Evolutionary conservation across 2,113 vertebrate species (phyloP).

Genomic region (Hypomesus transpacificus): DNA sequence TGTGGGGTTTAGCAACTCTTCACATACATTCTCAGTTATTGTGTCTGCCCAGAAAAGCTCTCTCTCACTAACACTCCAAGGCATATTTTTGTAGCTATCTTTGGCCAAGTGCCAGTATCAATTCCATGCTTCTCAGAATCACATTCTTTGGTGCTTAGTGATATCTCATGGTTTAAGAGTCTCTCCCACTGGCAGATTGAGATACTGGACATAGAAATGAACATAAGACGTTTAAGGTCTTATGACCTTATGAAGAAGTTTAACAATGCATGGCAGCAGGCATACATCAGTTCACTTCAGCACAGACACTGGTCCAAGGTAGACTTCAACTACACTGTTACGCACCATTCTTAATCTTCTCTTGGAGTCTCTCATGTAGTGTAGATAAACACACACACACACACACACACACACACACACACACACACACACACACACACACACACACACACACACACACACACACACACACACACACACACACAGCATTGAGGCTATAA

Average conservation of each 20-base stretch:
- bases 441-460: not conserved
- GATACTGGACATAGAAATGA: slow-evolving; percentile 59
- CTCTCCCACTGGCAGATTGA: slow-evolving; percentile 63
- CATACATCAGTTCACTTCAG: slow-evolving; percentile 30
- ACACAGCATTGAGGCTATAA: not conserved
- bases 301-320: slow-evolving; percentile 40
- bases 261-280: slow-evolving; percentile 47
- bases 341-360: not conserved
- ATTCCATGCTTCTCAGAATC: slow-evolving; percentile 58
- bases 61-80: slow-evolving; percentile 38
- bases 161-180: slow-evolving; percentile 62
- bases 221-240: slow-evolving; percentile 41
- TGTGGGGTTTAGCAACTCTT: slow-evolving; percentile 28
- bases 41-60: slow-evolving; percentile 16
- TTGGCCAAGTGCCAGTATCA: slow-evolving; percentile 57
- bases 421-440: not conserved
- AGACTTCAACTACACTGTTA: slow-evolving; percentile 7
- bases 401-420: not conserved
- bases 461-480: slow-evolving; percentile 9
- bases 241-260: slow-evolving; percentile 10
- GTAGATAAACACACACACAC: not conserved
- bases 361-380: not conserved
- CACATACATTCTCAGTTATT: slow-evolving; percentile 38
- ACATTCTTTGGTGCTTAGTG: slow-evolving; percentile 58
- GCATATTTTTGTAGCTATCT: slow-evolving; percentile 51